Base-by-base conservation (phyloP, 2,113 vertebrate species). In the Rissa tridactyla region DNA sequence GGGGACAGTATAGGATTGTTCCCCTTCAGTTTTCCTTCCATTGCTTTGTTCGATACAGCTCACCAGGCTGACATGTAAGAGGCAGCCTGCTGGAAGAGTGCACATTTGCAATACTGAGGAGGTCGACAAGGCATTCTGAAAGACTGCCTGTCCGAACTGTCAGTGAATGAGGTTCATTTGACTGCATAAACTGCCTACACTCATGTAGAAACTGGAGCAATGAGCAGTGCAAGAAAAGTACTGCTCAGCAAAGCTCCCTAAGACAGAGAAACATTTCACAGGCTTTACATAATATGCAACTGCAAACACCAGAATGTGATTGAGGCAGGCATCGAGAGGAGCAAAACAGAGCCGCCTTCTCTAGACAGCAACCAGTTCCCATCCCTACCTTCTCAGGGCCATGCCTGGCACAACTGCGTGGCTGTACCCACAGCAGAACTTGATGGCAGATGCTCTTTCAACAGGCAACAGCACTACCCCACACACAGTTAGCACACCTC, bases 1-100 rank as follows among this genome's bases (percentile, higher is more conserved):
- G 94, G 86, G 92, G 92, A 94, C 97, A 95, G 92, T 51, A 90
- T 66, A 94, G 78, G 78, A 94, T 89, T 92, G 70, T 34, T 96
- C 89, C 92, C 84, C 82, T 62, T 34, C 54, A 25, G 58, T 66
- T 81, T 77, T 82, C 25, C 55, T 85, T 66, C 54, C 75, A 58
- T 42, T 66, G 27, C 34, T 85, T 69, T 90, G 30, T 44, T 89
- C 32, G 55, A 25, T 87, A 32, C n/a, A 80, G 23, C 26, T 94
- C 30, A 58, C 18, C 23, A 66, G 22, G 42, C 73, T 64, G 66
- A 86, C 6, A 51, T 19, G 13, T 22, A 30, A 87, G 58, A 82
- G 38, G 42, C 32, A 90, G n/a, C 18, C 66, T 55, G 51, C 70
- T 73, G 78, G 78, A 95, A 85, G 32, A 51, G 18, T 40, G 22